Base-by-base conservation (phyloP, 2,797 vertebrate genomes). In the Enoplosus armatus region DNA sequence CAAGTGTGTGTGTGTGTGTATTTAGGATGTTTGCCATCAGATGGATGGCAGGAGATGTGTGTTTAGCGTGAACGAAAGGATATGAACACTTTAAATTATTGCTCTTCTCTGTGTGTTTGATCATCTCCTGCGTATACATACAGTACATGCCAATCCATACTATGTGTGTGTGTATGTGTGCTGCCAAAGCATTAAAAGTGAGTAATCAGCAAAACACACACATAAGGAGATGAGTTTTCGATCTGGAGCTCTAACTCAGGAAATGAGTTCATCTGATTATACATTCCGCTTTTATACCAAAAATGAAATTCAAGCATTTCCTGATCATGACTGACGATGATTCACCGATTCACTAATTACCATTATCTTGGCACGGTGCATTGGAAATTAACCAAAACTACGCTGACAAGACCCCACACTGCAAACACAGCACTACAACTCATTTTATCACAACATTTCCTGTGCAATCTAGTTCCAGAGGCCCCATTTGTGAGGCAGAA, bases 231-330 rank as follows among this genome's bases (percentile, higher is more conserved):
- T 71, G 47, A 62, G 74, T 74, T 83, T 91, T 92, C 55, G 29
- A 90, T 89, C 83, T 72, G 62, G 50, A 75, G 85, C 65, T 77
- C 69, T 35, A 66, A 79, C 72, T 55, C 81, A 75, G 83, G 80
- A 89, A 88, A 85, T 78, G 79, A 58, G 33, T 68, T 74, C 73
- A 79, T 85, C 80, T 79, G 66, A 63, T 72, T 73, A 85, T 83
- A 82, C 82, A 80, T 83, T 81, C 51, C 0, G 8, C 75, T 75
- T 51, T 88, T 70, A 79, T 60, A 41, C 68, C 43, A 59, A 81
- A 88, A 85, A 80, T 77, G n/a, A 64, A 84, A 80, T 80, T 53
- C 58, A 73, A 85, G 77, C 79, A 74, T 77, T 81, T 87, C 33
- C 50, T 71, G 68, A 67, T 80, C 69, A 61, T 72, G 55, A 68